Conservation (phyloP, 1,140 invertebrate species). For the Drosophila tani region DNA sequence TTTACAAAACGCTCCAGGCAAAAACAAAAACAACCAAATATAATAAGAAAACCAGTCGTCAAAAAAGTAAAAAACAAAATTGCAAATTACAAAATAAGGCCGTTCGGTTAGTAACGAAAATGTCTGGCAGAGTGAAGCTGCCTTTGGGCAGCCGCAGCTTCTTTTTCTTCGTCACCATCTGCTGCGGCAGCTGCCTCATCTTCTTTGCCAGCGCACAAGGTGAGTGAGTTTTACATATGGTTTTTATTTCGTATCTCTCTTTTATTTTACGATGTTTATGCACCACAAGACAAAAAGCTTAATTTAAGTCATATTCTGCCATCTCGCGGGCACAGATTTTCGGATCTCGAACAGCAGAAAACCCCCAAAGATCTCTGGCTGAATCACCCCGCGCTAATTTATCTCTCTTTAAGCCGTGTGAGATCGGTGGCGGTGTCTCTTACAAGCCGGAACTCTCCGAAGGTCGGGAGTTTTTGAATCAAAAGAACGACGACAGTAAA, state of each 20-base stretch:
- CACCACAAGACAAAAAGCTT: constrained; percentile 51
- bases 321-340: constrained; percentile 20
- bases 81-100: constrained; percentile 54
- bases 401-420: constrained; percentile 61
- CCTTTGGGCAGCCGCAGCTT: constrained; percentile 25
- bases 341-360: constrained; percentile 19
- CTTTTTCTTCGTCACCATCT: constrained; percentile 57
- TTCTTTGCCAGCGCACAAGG: constrained; percentile 71
- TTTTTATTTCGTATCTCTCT: constrained; percentile 27
- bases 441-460: constrained; percentile 73
- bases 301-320: constrained; percentile 64
- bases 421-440: constrained; percentile 50
- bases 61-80: constrained; percentile 4
- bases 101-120: constrained; percentile 46
- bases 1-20: constrained; percentile 66
- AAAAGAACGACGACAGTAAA: constrained; percentile 55
- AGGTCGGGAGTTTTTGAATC: constrained; percentile 34
- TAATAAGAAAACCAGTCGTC: constrained; percentile 48
- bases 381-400: constrained; percentile 75
- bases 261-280: constrained; percentile 32
- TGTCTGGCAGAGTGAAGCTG: constrained; percentile 49
- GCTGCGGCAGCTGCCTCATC: constrained; percentile 49
- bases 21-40: constrained; percentile 37
- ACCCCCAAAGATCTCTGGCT: constrained; percentile 46
- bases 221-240: constrained; percentile 80